Evolutionary conservation across 2,888 invertebrate species (phyloP).

Genomic region (Scotopteryx bipunctaria): DNA sequence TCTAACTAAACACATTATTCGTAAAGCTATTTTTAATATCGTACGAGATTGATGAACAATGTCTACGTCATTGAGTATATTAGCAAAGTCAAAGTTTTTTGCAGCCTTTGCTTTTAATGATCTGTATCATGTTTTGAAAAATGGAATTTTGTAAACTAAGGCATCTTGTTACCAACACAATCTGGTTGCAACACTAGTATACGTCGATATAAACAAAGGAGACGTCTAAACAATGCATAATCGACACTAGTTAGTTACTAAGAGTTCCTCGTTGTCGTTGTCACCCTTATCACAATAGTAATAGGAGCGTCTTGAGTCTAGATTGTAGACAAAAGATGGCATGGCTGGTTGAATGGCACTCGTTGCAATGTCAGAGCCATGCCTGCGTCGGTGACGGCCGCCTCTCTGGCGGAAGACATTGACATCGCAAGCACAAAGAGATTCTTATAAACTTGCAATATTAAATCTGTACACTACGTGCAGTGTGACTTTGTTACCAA

Average conservation of each 20-base stretch:
- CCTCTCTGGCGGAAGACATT: constrained; percentile 50
- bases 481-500: too few species aligned
- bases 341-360: constrained; percentile 43
- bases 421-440: constrained; percentile 42
- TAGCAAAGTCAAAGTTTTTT: background rate
- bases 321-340: constrained; percentile 26
- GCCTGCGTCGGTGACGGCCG: constrained; percentile 51
- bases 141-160: constrained; percentile 1
- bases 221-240: constrained; percentile 51
- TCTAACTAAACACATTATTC: constrained; percentile 54
- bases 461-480: too few species aligned
- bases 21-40: constrained; percentile 30
- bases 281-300: constrained; percentile 37
- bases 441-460: constrained; percentile 39
- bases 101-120: background rate
- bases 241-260: constrained; percentile 47
- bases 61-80: constrained; percentile 25
- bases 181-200: constrained; percentile 14
- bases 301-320: constrained; percentile 30
- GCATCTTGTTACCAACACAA: constrained; percentile 13
- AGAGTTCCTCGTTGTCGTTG: constrained; percentile 30
- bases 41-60: constrained; percentile 37
- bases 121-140: background rate
- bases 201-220: constrained; percentile 51
- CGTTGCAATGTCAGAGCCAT: constrained; percentile 47